Evolutionary conservation across 37 sponge, comb jelly and placozoan species (phyloP).

Genomic region (Lycopodina hypogea): DNA sequence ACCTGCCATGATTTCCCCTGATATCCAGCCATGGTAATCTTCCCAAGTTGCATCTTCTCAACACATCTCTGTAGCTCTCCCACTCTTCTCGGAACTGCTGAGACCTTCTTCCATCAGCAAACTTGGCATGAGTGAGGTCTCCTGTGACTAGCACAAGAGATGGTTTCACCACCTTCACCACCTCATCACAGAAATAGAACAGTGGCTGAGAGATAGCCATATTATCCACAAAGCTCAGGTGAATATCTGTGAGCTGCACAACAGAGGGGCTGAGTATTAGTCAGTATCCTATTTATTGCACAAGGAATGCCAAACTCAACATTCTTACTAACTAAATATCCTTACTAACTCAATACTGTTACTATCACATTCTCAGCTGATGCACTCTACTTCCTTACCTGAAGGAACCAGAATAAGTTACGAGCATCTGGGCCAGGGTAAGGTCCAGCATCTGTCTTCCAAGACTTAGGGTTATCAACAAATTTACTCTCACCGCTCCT

Average conservation of each 20-base stretch:
- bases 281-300: too few relatives aligned
- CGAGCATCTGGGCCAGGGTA: slow-evolving; percentile 43
- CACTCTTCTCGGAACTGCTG: slow-evolving; percentile 74
- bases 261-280: too few relatives aligned
- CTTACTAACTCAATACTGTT: too few relatives aligned
- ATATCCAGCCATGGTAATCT: slow-evolving; percentile 78
- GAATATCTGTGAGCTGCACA: slow-evolving; percentile 88
- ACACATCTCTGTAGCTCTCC: slow-evolving; percentile 51
- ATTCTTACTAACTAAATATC: too few relatives aligned
- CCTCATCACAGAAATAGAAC: slow-evolving; percentile 26
- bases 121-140: slow-evolving; percentile 83
- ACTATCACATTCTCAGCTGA: too few relatives aligned
- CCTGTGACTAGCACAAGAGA: slow-evolving; percentile 72
- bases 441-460: slow-evolving; percentile 23
- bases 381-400: too few relatives aligned
- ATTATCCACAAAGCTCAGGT: slow-evolving; percentile 52
- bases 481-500: neutral
- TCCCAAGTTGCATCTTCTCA: slow-evolving; percentile 44
- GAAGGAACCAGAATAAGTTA: slow-evolving; percentile 83
- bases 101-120: slow-evolving; percentile 44
- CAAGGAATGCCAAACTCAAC: too few relatives aligned
- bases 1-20: slow-evolving; percentile 82
- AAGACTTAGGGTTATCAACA: neutral
- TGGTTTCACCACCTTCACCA: slow-evolving; percentile 16
- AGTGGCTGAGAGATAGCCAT: slow-evolving; percentile 13